Percentiles rank a stretch among this genome's conserved stretches.
Evolutionary conservation across 1,140 invertebrate species (phyloP).

Genomic region (Brachionus plicatilis): DNA sequence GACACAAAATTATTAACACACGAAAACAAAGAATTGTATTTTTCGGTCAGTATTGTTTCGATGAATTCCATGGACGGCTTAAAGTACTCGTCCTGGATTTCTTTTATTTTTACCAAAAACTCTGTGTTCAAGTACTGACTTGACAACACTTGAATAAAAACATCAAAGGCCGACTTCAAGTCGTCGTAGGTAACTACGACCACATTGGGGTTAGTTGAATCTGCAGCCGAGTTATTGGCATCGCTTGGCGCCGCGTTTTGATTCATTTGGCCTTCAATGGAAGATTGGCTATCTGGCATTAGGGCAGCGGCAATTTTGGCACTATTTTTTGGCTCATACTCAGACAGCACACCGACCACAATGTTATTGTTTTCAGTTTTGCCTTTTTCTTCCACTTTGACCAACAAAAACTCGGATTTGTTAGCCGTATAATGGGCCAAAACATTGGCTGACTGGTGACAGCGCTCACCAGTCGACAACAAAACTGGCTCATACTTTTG

Average conservation of each 20-base stretch:
- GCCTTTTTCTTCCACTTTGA: constrained; percentile 39
- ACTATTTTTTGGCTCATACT: constrained; percentile 35
- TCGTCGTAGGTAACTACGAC: constrained; percentile 35
- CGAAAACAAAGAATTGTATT: constrained; percentile 7
- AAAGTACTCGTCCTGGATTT: constrained; percentile 37
- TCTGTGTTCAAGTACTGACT: constrained; percentile 31
- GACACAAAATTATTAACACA: constrained; percentile 11
- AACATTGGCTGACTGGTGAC: constrained; percentile 36
- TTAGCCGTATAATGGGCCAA: constrained; percentile 30
- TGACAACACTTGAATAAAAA: constrained; percentile 25
- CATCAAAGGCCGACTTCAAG: constrained; percentile 33
- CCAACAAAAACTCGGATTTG: constrained; percentile 15
- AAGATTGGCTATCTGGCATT: neutral
- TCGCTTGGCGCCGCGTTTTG: neutral
- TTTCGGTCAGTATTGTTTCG: constrained; percentile 35
- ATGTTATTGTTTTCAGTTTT: constrained; percentile 39
- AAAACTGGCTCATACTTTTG: constrained; percentile 40
- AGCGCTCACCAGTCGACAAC: constrained; percentile 23
- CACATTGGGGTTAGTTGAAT: neutral
- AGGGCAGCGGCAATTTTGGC: neutral
- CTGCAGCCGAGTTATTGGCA: neutral
- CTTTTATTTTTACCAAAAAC: constrained; percentile 38
- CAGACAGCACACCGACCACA: constrained; percentile 9
- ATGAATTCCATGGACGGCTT: constrained; percentile 38
- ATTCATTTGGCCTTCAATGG: neutral